phyloP scores from a whole-genome alignment of 2,113 vertebrate species.

The Macroglossus sobrinus region DNA sequence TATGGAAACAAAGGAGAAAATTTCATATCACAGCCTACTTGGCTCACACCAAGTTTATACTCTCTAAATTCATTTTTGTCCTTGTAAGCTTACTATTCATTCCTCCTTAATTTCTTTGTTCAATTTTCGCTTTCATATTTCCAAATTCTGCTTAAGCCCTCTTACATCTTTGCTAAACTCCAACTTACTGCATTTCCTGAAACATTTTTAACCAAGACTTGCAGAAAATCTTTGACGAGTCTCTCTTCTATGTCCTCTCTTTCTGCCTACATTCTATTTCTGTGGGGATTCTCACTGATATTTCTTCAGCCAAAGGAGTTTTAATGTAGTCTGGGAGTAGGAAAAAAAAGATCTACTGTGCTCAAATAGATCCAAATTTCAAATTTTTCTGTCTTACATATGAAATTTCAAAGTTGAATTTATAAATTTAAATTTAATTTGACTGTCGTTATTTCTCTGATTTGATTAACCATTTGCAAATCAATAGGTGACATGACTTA shows the following conservation, averaged over 20 bases:
- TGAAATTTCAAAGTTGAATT: not conserved
- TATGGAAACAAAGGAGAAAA: not conserved
- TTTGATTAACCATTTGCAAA: not conserved
- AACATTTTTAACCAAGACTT: not conserved
- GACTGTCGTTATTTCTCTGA: not conserved
- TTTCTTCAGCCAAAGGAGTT: not conserved
- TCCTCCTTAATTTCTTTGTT: not conserved
- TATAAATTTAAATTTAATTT: not conserved
- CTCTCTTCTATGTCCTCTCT: not conserved
- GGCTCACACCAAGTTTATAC: not conserved
- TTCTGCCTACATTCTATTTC: not conserved
- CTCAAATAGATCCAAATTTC: not conserved
- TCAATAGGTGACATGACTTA: not conserved
- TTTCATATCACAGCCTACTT: not conserved
- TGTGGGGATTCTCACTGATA: not conserved
- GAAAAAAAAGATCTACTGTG: not conserved
- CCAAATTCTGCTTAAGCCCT: not conserved
- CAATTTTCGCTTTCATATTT: not conserved
- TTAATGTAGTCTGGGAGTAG: not conserved
- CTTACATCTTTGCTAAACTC: not conserved
- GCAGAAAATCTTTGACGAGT: not conserved
- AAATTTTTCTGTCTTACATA: not conserved
- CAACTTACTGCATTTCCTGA: not conserved
- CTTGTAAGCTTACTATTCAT: not conserved
- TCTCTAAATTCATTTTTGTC: not conserved